Conservation (phyloP, 2,888 invertebrate species). For the Cetonia aurata region DNA sequence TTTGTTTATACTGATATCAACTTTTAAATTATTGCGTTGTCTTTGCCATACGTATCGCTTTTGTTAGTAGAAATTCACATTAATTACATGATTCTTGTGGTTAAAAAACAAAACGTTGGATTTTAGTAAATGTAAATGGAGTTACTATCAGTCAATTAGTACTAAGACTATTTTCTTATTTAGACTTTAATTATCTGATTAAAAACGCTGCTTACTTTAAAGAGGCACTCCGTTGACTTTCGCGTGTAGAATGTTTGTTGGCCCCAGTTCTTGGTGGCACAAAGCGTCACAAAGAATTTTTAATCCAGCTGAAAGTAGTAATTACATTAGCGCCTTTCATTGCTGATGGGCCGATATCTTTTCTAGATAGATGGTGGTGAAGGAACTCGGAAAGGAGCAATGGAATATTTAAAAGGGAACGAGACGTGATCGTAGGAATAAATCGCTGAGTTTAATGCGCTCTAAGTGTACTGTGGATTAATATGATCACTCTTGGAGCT, state of each 20-base stretch:
- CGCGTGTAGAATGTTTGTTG: neutral
- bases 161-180: no score
- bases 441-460: slow-evolving; percentile 28
- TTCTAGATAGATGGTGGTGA: slow-evolving; percentile 27
- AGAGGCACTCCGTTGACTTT: slow-evolving; percentile 17
- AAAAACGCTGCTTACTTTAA: slow-evolving; percentile 8
- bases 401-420: slow-evolving; percentile 31
- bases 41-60: no score
- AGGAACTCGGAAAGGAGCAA: slow-evolving; percentile 30
- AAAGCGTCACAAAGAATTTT: slow-evolving; percentile 42
- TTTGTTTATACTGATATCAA: no score
- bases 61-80: no score
- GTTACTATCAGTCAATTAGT: no score
- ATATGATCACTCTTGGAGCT: slow-evolving; percentile 17
- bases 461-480: slow-evolving; percentile 33
- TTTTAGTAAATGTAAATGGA: no score
- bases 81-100: no score
- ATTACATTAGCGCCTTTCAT: slow-evolving; percentile 45
- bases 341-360: slow-evolving; percentile 25
- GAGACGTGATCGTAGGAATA: slow-evolving; percentile 23
- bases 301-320: slow-evolving; percentile 45
- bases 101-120: no score
- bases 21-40: no score
- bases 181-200: neutral
- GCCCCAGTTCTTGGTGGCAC: slow-evolving; percentile 1